A percentile compares a stretch with the other conserved stretches of the same genome.
These are phyloP conservation scores for Euthynnus affinis DNA, from an alignment of 2,797 vertebrate genomes.

Conservation along the genomic window DNA sequence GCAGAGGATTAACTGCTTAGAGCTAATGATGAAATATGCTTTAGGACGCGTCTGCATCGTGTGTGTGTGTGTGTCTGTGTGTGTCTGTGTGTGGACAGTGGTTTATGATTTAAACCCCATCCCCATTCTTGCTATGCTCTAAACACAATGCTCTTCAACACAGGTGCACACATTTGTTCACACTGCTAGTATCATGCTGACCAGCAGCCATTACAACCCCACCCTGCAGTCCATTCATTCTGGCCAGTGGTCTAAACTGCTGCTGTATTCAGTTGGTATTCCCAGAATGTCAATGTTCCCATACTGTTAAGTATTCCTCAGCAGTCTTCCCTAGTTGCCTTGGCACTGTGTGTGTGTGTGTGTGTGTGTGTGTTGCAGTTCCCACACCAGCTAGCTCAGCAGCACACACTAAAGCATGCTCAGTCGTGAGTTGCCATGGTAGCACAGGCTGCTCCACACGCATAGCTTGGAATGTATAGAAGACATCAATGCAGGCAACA, in stretches of 20 bases:
- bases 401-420: slow-evolving; percentile 64
- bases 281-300: slow-evolving; percentile 70
- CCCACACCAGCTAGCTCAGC: slow-evolving; percentile 56
- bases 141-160: slow-evolving; percentile 53
- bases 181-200: slow-evolving; percentile 40
- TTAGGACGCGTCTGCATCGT: slow-evolving; percentile 64
- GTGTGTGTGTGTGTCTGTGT: slow-evolving; percentile 31
- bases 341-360: slow-evolving; percentile 56
- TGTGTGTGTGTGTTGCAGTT: slow-evolving; percentile 55
- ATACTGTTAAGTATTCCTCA: slow-evolving; percentile 80
- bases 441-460: slow-evolving; percentile 73
- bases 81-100: slow-evolving; percentile 28
- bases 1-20: slow-evolving; percentile 89
- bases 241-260: slow-evolving; percentile 46
- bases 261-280: slow-evolving; percentile 52
- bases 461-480: slow-evolving; percentile 75
- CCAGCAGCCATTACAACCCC: slow-evolving; percentile 51
- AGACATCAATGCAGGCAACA: slow-evolving; percentile 16
- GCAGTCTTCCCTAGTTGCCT: slow-evolving; percentile 66
- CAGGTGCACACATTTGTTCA: slow-evolving; percentile 29
- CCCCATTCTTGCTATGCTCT: slow-evolving; percentile 32
- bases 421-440: slow-evolving; percentile 84
- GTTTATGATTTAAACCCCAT: slow-evolving; percentile 51
- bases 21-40: slow-evolving; percentile 90
- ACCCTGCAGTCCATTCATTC: slow-evolving; percentile 50